These are phyloP conservation scores for Leptosomus discolor DNA, from an alignment of 2,113 vertebrate genomes.

Conservation along the genomic window DNA sequence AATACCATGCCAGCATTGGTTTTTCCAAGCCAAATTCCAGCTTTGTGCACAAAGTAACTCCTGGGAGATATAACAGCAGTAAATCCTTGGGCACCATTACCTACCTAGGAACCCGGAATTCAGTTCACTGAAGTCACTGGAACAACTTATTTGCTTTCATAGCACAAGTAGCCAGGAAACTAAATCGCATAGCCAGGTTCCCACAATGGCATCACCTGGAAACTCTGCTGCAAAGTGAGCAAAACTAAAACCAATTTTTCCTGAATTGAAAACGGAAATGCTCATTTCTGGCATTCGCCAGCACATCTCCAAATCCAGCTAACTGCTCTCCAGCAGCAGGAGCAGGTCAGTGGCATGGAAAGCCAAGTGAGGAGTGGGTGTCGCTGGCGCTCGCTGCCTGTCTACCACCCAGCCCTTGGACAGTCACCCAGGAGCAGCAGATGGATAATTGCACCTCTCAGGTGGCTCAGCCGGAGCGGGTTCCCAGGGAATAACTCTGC, in stretches of 20 bases:
- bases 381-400: not conserved
- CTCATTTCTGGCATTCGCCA: not conserved
- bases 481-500: not conserved
- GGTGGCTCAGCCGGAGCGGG: not conserved
- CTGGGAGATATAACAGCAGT: not conserved
- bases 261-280: not conserved
- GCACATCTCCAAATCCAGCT: not conserved
- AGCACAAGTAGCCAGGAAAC: not conserved
- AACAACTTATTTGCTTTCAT: not conserved
- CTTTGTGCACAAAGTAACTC: not conserved
- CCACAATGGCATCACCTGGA: not conserved
- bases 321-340: not conserved
- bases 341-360: not conserved
- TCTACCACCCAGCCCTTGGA: not conserved
- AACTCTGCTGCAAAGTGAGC: not conserved
- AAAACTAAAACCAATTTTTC: not conserved
- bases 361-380: not conserved
- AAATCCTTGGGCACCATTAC: not conserved
- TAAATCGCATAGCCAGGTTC: not conserved
- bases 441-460: not conserved
- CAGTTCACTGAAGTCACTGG: not conserved
- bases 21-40: not conserved
- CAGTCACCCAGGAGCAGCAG: not conserved
- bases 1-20: too few species aligned
- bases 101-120: not conserved